phyloP scores from a whole-genome alignment of 2,888 invertebrate species.

The Heliconius ethilla region DNA sequence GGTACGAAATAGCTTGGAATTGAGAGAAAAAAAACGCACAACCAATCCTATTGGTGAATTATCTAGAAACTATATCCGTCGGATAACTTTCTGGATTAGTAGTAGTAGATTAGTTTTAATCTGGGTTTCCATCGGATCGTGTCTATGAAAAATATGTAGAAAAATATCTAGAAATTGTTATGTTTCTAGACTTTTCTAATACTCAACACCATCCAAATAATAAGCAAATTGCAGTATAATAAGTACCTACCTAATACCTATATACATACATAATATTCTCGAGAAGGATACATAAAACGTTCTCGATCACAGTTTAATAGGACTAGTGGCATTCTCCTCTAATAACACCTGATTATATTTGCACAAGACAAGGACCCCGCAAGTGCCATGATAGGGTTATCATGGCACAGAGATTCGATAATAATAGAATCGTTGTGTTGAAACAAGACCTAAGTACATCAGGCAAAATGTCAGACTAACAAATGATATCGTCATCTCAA shows the following conservation, averaged over 20 bases:
- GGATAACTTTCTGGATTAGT: conserved; percentile 57
- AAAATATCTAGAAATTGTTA: background rate
- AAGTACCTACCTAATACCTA: background rate
- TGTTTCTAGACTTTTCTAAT: background rate
- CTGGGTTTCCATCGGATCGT: background rate
- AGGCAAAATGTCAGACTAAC: conserved; percentile 43
- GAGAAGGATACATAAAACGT: background rate
- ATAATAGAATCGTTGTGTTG: conserved; percentile 36
- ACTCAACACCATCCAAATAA: background rate
- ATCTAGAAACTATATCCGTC: conserved; percentile 58
- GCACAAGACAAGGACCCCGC: conserved; percentile 23
- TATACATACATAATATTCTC: background rate
- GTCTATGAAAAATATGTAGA: background rate
- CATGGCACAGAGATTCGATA: conserved; percentile 33
- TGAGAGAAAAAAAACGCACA: conserved; percentile 61
- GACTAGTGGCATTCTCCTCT: conserved; percentile 30
- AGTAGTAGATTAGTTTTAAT: conserved; percentile 35
- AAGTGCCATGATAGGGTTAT: conserved; percentile 34
- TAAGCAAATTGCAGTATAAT: background rate
- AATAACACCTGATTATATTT: conserved; percentile 26
- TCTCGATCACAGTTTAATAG: conserved; percentile 17
- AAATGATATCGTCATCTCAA: conserved; percentile 50
- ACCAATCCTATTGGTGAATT: conserved; percentile 55
- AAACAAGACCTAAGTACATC: conserved; percentile 36
- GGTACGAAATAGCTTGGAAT: conserved; percentile 67